Percentiles rank a stretch among this genome's conserved stretches.
phyloP scores from a whole-genome alignment of 2,888 invertebrate genomes.

The Calameuta idolon region DNA sequence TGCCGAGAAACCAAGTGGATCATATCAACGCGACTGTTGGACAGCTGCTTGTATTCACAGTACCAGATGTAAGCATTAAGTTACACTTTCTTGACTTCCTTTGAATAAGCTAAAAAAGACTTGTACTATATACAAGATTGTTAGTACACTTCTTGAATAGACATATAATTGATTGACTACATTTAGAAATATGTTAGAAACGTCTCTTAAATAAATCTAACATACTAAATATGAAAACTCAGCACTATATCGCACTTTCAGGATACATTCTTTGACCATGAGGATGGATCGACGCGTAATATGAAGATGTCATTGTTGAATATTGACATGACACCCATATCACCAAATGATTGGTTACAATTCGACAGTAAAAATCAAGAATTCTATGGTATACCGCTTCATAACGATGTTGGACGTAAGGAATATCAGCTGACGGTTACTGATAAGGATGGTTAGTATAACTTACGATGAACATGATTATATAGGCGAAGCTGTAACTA shows the following conservation, averaged over 20 bases:
- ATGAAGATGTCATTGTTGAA: conserved; percentile 81
- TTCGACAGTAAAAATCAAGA: conserved; percentile 90
- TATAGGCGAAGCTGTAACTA: not conserved
- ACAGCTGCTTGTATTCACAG: conserved; percentile 82
- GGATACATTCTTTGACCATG: conserved; percentile 92
- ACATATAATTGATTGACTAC: too few relatives aligned
- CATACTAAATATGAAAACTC: not conserved
- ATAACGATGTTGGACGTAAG: conserved; percentile 78
- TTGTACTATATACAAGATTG: conserved; percentile 1
- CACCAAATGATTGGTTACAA: conserved; percentile 84
- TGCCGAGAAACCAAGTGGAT: conserved; percentile 87
- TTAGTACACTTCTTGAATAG: not conserved
- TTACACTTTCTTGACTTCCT: not conserved
- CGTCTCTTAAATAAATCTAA: not conserved
- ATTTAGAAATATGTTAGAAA: not conserved
- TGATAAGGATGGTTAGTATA: conserved; percentile 51
- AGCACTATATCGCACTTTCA: conserved; percentile 56
- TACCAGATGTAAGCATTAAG: conserved; percentile 76
- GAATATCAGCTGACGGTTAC: conserved; percentile 80
- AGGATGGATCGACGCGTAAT: conserved; percentile 81
- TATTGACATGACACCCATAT: conserved; percentile 77
- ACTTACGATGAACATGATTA: not conserved
- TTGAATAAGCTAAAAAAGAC: not conserved
- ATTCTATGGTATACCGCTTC: conserved; percentile 87
- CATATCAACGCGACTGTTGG: conserved; percentile 86